Conservation (phyloP, 1,140 invertebrate species). For the Ostrea edulis region DNA sequence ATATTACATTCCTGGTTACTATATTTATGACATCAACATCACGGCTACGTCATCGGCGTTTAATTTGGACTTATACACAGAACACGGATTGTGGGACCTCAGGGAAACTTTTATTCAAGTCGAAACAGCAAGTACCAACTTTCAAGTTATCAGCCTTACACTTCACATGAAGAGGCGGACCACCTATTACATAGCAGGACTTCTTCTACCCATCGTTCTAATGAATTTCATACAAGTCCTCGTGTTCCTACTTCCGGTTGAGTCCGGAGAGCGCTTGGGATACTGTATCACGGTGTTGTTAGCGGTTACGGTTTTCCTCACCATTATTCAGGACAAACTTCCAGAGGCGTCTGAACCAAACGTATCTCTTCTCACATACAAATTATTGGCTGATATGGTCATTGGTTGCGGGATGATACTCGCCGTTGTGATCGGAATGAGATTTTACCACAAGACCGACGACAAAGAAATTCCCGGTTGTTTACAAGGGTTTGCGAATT, state of each 20-base stretch:
- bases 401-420: constrained; percentile 52
- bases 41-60: not conserved
- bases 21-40: not conserved
- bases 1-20: constrained; percentile 4
- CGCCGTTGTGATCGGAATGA: constrained; percentile 45
- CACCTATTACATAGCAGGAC: constrained; percentile 45
- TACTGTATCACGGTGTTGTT: constrained; percentile 50
- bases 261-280: constrained; percentile 49
- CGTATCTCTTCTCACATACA: constrained; percentile 53
- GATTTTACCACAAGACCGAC: constrained; percentile 37
- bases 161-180: constrained; percentile 48
- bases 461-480: not conserved
- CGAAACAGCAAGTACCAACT: not conserved
- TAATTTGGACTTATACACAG: not conserved
- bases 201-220: constrained; percentile 50
- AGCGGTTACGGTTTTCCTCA: constrained; percentile 51
- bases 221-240: constrained; percentile 46
- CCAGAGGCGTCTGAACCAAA: constrained; percentile 50
- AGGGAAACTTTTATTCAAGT: not conserved
- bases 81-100: constrained; percentile 40
- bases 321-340: constrained; percentile 45
- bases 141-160: not conserved
- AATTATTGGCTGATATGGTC: constrained; percentile 48
- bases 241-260: constrained; percentile 51
- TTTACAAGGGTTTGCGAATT: not conserved